phyloP scores from a whole-genome alignment of 2,888 invertebrate genomes.

The Agapostemon virescens region DNA sequence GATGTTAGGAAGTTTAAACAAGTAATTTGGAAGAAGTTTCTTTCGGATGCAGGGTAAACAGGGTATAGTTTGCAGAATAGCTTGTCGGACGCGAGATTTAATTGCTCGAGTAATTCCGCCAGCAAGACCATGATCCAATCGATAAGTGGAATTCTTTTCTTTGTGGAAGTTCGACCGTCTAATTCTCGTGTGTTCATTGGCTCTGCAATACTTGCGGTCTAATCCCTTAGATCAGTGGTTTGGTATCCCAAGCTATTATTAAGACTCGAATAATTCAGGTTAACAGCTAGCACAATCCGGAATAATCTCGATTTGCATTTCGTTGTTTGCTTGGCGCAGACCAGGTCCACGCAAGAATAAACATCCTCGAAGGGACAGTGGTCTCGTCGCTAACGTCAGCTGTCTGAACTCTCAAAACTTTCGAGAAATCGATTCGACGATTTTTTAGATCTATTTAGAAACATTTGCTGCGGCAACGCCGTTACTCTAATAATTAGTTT shows the following conservation, averaged over 20 bases:
- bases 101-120: constrained; percentile 11
- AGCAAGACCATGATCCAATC: constrained; percentile 1
- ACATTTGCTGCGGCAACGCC: neutral
- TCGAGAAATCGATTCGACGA: neutral
- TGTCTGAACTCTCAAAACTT: constrained; percentile 57
- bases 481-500: no score
- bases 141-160: constrained; percentile 59
- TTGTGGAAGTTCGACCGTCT: constrained; percentile 69
- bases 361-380: constrained; percentile 69
- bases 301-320: constrained; percentile 80
- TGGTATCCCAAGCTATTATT: constrained; percentile 79
- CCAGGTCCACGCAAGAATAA: constrained; percentile 72
- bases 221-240: constrained; percentile 80
- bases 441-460: neutral
- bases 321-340: constrained; percentile 72
- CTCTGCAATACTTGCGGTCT: constrained; percentile 79
- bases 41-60: neutral
- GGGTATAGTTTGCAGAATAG: neutral
- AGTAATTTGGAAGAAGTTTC: neutral
- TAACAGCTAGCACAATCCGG: constrained; percentile 76
- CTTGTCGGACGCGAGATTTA: neutral
- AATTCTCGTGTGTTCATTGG: constrained; percentile 78
- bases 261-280: constrained; percentile 81
- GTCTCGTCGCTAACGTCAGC: constrained; percentile 55
- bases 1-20: neutral